These are phyloP conservation scores for Nasonia giraulti DNA, from an alignment of 1,140 invertebrate species.

Conservation along the genomic window DNA sequence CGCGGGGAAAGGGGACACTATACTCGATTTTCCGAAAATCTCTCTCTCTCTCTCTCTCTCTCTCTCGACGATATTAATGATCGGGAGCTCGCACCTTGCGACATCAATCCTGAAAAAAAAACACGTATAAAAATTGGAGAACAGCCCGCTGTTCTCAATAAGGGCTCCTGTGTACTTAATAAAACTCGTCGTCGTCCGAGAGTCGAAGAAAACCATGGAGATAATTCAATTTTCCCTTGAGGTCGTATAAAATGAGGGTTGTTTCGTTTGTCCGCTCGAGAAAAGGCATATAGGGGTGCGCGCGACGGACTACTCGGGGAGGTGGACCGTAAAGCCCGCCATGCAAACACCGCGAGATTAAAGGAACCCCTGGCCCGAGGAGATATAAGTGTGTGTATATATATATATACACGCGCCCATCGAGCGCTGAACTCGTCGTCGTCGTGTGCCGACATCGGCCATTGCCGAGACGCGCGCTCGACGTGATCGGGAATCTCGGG, in stretches of 20 bases:
- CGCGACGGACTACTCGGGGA: constrained; percentile 30
- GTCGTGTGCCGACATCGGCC: not conserved
- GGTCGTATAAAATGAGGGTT: constrained; percentile 57
- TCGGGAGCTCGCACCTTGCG: too few relatives aligned
- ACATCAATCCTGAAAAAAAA: not conserved
- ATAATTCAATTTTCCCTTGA: constrained; percentile 68
- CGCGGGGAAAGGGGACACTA: constrained; percentile 16
- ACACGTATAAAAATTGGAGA: not conserved
- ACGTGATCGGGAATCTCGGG: not conserved
- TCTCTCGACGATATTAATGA: not conserved
- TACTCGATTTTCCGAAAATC: constrained; percentile 42
- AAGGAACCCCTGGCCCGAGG: constrained; percentile 63
- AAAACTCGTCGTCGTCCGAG: constrained; percentile 32
- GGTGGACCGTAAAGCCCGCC: constrained; percentile 55
- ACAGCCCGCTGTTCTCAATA: too few relatives aligned
- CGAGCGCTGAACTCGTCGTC: constrained; percentile 40
- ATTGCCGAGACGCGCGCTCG: not conserved
- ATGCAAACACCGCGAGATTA: constrained; percentile 74
- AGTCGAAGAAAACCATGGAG: constrained; percentile 38
- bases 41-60: not conserved
- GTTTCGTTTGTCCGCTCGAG: constrained; percentile 60
- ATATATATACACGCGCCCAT: constrained; percentile 22
- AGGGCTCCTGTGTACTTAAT: constrained; percentile 35
- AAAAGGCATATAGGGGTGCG: constrained; percentile 38
- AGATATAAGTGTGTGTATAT: not conserved